These are phyloP conservation scores for Byasa hedistus DNA, from an alignment of 2,888 invertebrate genomes.

Conservation along the genomic window DNA sequence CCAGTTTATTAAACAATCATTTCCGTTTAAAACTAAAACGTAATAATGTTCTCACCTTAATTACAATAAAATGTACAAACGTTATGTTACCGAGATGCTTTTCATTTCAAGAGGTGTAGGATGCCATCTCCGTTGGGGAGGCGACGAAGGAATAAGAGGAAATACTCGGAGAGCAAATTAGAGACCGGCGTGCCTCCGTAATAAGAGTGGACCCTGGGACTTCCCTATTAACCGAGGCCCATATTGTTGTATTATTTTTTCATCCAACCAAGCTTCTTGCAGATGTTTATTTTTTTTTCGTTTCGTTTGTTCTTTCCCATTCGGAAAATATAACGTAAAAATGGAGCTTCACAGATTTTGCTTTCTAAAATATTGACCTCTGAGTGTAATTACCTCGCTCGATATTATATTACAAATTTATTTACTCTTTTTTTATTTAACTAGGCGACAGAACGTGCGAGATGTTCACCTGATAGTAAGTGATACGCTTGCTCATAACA, in stretches of 20 bases:
- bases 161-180: constrained; percentile 67
- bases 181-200: constrained; percentile 57
- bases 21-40: background rate
- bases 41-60: constrained; percentile 17
- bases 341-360: constrained; percentile 4
- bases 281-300: constrained; percentile 45
- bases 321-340: constrained; percentile 22
- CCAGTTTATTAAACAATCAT: background rate
- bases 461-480: too few species aligned
- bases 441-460: too few species aligned
- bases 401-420: background rate
- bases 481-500: too few species aligned
- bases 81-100: constrained; percentile 35
- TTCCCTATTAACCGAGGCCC: constrained; percentile 59
- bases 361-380: constrained; percentile 9
- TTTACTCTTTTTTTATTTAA: too few species aligned
- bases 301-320: constrained; percentile 36
- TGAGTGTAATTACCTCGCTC: constrained; percentile 7
- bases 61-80: constrained; percentile 29
- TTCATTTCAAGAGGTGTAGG: constrained; percentile 49
- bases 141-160: constrained; percentile 59
- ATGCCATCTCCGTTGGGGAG: constrained; percentile 44
- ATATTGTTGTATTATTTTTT: constrained; percentile 73
- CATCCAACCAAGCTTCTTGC: constrained; percentile 50
- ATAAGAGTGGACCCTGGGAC: constrained; percentile 67